Conservation (phyloP, 2,113 vertebrate species). For the Antennarius striatus region DNA sequence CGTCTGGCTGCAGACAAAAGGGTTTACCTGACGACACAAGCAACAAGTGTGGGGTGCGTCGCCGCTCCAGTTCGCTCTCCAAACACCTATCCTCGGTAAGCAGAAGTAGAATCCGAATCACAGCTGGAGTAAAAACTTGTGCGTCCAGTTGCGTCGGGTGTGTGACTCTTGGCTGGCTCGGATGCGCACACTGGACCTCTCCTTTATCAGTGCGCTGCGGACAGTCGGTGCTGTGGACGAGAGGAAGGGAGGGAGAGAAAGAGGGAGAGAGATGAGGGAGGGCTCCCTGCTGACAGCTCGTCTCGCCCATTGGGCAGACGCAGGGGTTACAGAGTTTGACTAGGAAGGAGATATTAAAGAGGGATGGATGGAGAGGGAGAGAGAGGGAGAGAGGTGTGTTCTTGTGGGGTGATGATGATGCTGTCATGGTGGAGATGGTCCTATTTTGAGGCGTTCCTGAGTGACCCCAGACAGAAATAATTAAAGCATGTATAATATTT, state of each 20-base stretch:
- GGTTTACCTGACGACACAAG: conserved; percentile 48
- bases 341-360: conserved; percentile 59
- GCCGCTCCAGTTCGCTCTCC: neutral
- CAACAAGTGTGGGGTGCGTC: conserved; percentile 45
- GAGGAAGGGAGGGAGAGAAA: conserved; percentile 49
- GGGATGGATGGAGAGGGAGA: conserved; percentile 38
- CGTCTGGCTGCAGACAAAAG: conserved; percentile 21
- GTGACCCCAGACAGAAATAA: conserved; percentile 14
- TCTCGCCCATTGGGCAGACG: conserved; percentile 79
- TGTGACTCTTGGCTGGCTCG: conserved; percentile 42
- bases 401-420: conserved; percentile 29
- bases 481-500: neutral
- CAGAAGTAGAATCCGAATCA: conserved; percentile 10
- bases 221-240: conserved; percentile 58
- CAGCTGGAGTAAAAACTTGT: conserved; percentile 5
- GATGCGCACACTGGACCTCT: conserved; percentile 62
- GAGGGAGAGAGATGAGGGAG: conserved; percentile 61
- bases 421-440: conserved; percentile 8
- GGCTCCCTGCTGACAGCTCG: conserved; percentile 70
- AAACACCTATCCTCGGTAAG: conserved; percentile 16
- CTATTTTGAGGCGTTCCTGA: conserved; percentile 8
- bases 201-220: conserved; percentile 69
- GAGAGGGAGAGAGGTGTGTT: conserved; percentile 3
- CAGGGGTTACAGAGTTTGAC: conserved; percentile 73
- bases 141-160: conserved; percentile 34